Evolutionary conservation across 2,888 invertebrate species (phyloP).

Genomic region (Cephonodes hylas): DNA sequence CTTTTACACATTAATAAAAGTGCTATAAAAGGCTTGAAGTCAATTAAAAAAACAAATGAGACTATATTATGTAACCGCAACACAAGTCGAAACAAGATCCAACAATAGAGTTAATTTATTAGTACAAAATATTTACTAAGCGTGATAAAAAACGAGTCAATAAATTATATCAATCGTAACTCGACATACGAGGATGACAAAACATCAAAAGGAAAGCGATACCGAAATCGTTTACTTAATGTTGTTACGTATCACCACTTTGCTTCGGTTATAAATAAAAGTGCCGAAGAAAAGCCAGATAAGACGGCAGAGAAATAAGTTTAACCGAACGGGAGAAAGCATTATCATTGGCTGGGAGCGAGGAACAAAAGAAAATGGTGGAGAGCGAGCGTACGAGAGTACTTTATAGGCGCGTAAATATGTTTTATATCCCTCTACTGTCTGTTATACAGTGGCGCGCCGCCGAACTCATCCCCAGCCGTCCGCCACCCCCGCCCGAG

Average conservation of each 20-base stretch:
- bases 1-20: slow-evolving; percentile 56
- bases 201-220: slow-evolving; percentile 42
- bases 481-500: slow-evolving; percentile 62
- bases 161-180: slow-evolving; percentile 3
- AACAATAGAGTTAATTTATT: slow-evolving; percentile 17
- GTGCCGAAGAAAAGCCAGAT: slow-evolving; percentile 75
- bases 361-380: slow-evolving; percentile 80
- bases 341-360: slow-evolving; percentile 79
- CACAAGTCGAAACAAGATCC: too few relatives aligned
- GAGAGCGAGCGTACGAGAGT: slow-evolving; percentile 80
- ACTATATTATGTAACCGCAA: not conserved
- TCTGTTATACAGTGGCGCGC: slow-evolving; percentile 80
- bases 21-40: slow-evolving; percentile 50
- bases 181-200: slow-evolving; percentile 15
- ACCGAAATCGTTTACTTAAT: slow-evolving; percentile 65
- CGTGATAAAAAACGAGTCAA: slow-evolving; percentile 1
- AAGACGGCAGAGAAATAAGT: slow-evolving; percentile 78
- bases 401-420: slow-evolving; percentile 82
- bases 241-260: slow-evolving; percentile 67
- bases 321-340: slow-evolving; percentile 79
- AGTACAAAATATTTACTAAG: not conserved
- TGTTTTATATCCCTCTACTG: slow-evolving; percentile 82
- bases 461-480: slow-evolving; percentile 59
- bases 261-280: slow-evolving; percentile 75
- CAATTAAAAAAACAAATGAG: slow-evolving; percentile 43